These are phyloP conservation scores for Nerophis lumbriciformis DNA, from an alignment of 2,113 vertebrate species.

Conservation along the genomic window DNA sequence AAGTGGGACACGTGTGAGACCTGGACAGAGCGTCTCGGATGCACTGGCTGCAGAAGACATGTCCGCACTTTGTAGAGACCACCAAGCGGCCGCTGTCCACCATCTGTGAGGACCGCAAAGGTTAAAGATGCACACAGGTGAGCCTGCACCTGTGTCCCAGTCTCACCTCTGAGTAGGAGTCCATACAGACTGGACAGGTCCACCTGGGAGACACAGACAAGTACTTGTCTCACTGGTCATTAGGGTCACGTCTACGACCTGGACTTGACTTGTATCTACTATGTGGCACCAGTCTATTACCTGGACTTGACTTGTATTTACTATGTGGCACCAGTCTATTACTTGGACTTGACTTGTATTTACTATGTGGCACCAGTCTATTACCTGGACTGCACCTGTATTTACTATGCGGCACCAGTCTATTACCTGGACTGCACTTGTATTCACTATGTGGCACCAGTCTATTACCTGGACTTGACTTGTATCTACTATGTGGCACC, in stretches of 20 bases:
- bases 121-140: too few species aligned
- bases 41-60: slow-evolving; percentile 95
- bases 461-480: too few species aligned
- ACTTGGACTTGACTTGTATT: not conserved
- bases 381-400: too few species aligned
- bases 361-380: not conserved
- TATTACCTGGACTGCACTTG: too few species aligned
- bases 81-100: slow-evolving; percentile 85
- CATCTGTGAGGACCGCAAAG: slow-evolving; percentile 70
- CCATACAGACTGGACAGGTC: slow-evolving; percentile 88
- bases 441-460: too few species aligned
- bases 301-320: slow-evolving; percentile 6
- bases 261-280: not conserved
- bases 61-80: slow-evolving; percentile 91
- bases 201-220: slow-evolving; percentile 61
- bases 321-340: not conserved
- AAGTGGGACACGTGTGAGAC: slow-evolving; percentile 87
- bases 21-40: slow-evolving; percentile 83
- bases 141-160: not conserved
- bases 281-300: slow-evolving; percentile 3
- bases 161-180: slow-evolving; percentile 84
- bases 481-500: too few species aligned
- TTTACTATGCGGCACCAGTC: too few species aligned
- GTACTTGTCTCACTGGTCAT: not conserved
- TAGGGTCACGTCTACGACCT: slow-evolving; percentile 1